Evolutionary conservation across 2,888 invertebrate species (phyloP), one percentile per base, ranked within the genome.

Genomic region (Xanthia icteritia): DNA sequence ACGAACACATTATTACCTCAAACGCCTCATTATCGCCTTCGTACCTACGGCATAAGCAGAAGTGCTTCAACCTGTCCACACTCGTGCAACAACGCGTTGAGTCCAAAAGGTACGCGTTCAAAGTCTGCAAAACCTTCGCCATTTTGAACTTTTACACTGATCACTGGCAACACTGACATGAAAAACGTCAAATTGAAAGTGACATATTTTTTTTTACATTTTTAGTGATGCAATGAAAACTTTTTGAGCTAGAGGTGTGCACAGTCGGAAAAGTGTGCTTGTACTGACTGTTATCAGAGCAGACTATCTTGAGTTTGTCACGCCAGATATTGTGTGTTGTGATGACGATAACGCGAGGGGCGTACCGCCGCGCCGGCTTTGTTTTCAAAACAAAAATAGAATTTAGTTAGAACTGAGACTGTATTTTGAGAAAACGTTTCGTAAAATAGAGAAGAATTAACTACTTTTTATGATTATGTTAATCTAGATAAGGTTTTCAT

Each of bases 241-340:
- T 71, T 76, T 86, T 82, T 83, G 66, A 65, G 82, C 83, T 81
- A 87, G 76, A 86, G 94, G 95, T 95, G 95, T 93, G 89, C 83
- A 85, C 93, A 81, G 90, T 91, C 84, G 91, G 92, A 92, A 92
- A 93, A 94, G 84, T 93, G 89, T 92, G 89, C 87, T 91, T 91
- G 89, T 86, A 96, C 96, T 96, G 95, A 80, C 86, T 89, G 93
- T 95, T 96, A 96, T 96, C 96, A 95, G 93, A 89, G 91, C 92
- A 92, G 93, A 93, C 91, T 96, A 96, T 96, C 95, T 94, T 89
- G 92, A 92, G 92, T 95, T 95, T 93, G 96, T 95, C 95, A 96
- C 94, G 96, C 92, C 94, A 95, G 96, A 96, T 94, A 96, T 94
- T 94, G 93, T 93, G 89, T 93, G 90, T 91, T 93, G 91, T 94